Base-by-base conservation (phyloP, 2,888 invertebrate genomes). In the Metellina segmentata region DNA sequence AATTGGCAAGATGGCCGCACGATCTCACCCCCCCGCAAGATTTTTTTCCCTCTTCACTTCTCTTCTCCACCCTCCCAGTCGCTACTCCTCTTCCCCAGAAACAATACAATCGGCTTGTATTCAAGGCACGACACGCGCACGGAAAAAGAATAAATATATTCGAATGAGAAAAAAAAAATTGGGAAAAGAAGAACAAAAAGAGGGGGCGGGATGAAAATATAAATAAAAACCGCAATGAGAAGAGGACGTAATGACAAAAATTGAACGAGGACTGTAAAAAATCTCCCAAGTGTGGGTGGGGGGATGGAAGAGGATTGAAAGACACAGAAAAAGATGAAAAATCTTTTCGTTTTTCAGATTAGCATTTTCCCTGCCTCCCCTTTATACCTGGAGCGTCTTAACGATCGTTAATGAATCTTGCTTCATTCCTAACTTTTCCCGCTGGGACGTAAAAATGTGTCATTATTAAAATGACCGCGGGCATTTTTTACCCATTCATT, bases 401-500 rank as follows among this genome's bases (percentile, higher is more conserved):
- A 91, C 91, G 91, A 91, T 91, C 91, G 82, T 87, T 91, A 91
- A 91, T 91, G 91, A 91, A 91, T 91, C 91, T 78, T 61, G 91
- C 91, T 91, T 91, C 91, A 91, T 91, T 91, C 87, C 91, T 85
- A 85, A 90, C 81, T 90, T 90, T 90, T 85, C 90, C 90, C 85
- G 90, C 90, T 90, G 90, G 74, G 90, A 85, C 90, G 91, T 83
- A 87, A 87, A 91, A 91, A 91, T 88, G 91, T 91, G 91, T 91
- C 91, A 91, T 91, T 91, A 91, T 85, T 85, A 90, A 91, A 91
- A 91, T 88, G 91, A 91, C 91, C 91, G 83, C 83, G 81, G 87
- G 87, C 91, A 87, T 91, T 91, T 87, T 91, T 91, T 91, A 86
- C 82, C 87, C 87, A 87, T 88, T 91, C 90, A 90, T 90, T 90